Base-by-base conservation (phyloP, 1,140 invertebrate genomes). In the Homalodisca vitripennis region DNA sequence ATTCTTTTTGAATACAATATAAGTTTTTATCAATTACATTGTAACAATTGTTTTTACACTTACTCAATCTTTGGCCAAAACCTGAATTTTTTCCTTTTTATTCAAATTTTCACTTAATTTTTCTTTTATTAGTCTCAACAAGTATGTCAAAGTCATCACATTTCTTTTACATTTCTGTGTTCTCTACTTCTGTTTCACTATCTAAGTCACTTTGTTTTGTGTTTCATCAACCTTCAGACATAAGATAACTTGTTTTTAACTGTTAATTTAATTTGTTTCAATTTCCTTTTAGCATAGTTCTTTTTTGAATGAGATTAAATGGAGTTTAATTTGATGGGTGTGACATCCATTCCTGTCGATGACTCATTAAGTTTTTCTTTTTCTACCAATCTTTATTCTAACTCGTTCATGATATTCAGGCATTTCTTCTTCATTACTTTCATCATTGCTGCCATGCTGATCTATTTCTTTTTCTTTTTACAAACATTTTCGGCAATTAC, bases 301-400 rank as follows among this genome's bases (percentile, higher is more conserved):
- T 51, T 51, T 51, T 51, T 51, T 51, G 3, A 10, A 10, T 51
- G 48, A 3, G 48, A 20, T 14, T 14, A n/a, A 20, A 51, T 20
- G n/a, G 48, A 51, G 14, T 51, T 14, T 3, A 12, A 22, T 51
- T 51, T 51, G 17, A 51, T 14, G 3, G 48, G n/a, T n/a, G 48
- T 51, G 14, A 51, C 48, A 51, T 51, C 48, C 22, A 51, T 20
- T 20, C 48, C 48, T 51, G 22, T 22, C 6, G 22, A n/a, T 3
- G 48, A 51, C 48, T 51, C 6, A 51, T 51, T 51, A 20, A 51
- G n/a, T 12, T 20, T 22, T 51, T 51, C 48, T 51, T 51, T 51
- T 51, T 51, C 48, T n/a, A 51, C 48, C 22, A 51, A 14, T 51
- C 34, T 41, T 41, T 41, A 10, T 17, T 41, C 17, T 17, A 17